A percentile compares a stretch with the other conserved stretches of the same genome.
Evolutionary conservation across 2,888 invertebrate species (phyloP).

Genomic region (Neoscelio sp.): DNA sequence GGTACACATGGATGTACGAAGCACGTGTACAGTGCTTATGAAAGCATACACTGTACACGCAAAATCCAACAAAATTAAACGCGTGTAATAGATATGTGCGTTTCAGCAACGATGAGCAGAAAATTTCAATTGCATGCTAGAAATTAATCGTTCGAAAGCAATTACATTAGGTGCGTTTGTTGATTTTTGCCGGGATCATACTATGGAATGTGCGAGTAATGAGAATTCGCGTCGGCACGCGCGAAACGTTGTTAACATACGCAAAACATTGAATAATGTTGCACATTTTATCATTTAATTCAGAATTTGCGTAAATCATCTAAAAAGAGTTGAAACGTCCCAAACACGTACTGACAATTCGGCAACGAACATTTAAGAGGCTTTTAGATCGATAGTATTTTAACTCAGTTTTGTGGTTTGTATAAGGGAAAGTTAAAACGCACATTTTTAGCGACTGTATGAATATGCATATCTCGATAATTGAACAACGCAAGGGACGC

Average conservation of each 20-base stretch:
- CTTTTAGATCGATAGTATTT: no score
- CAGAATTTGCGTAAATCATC: slow-evolving; percentile 35
- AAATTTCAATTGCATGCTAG: slow-evolving; percentile 81
- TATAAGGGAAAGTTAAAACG: slow-evolving; percentile 42
- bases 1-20: slow-evolving; percentile 12
- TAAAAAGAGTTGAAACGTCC: slow-evolving; percentile 13
- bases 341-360: slow-evolving; percentile 25
- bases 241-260: slow-evolving; percentile 60
- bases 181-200: slow-evolving; percentile 77
- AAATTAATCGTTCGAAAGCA: slow-evolving; percentile 81
- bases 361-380: no score
- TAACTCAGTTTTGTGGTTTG: no score
- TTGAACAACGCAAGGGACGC: slow-evolving; percentile 51
- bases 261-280: slow-evolving; percentile 59
- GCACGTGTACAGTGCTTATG: slow-evolving; percentile 43
- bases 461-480: slow-evolving; percentile 65
- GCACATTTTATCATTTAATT: slow-evolving; percentile 58
- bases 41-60: slow-evolving; percentile 45
- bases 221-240: slow-evolving; percentile 63
- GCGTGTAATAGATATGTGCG: slow-evolving; percentile 54
- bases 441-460: slow-evolving; percentile 53
- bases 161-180: slow-evolving; percentile 80
- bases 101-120: slow-evolving; percentile 70
- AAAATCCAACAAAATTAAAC: slow-evolving; percentile 54
- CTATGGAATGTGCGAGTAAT: slow-evolving; percentile 61